Evolutionary conservation across 2,888 invertebrate genomes (phyloP).

Genomic region (Hermodice carunculata): DNA sequence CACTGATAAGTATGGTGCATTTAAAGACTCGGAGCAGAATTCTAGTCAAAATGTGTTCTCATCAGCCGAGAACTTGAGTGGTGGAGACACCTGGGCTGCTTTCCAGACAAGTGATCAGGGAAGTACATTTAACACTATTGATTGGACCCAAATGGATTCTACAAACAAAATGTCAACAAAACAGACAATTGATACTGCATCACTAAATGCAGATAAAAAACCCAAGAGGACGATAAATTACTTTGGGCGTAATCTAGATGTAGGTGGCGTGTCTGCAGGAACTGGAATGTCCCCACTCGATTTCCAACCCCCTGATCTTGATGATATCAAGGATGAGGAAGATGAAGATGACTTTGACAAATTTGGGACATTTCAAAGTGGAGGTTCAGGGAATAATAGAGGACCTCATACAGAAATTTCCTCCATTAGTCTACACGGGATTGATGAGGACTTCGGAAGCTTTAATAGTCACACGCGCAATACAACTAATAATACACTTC

Average conservation of each 20-base stretch:
- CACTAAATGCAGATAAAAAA: too few species aligned
- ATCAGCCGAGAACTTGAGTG: not conserved
- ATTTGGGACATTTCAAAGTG: conserved; percentile 33
- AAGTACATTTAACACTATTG: too few species aligned
- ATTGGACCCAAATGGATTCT: too few species aligned
- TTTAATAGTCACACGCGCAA: too few species aligned
- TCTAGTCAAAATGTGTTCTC: not conserved
- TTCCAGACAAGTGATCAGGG: too few species aligned
- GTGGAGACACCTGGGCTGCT: not conserved
- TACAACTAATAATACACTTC: too few species aligned
- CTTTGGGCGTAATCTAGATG: conserved; percentile 18
- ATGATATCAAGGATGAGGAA: conserved; percentile 20
- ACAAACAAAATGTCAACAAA: not conserved
- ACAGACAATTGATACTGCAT: not conserved
- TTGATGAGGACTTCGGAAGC: too few species aligned
- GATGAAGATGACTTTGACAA: conserved; percentile 37
- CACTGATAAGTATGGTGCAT: not conserved
- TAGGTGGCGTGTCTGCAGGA: not conserved
- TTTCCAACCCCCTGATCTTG: conserved; percentile 31
- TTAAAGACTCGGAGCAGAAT: not conserved
- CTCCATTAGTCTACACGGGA: too few species aligned
- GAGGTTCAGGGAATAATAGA: too few species aligned
- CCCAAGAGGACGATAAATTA: conserved; percentile 8
- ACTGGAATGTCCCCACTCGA: conserved; percentile 34
- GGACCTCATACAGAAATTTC: too few species aligned